phyloP scores from a whole-genome alignment of 2,113 vertebrate species.

The Leuciscus idus region DNA sequence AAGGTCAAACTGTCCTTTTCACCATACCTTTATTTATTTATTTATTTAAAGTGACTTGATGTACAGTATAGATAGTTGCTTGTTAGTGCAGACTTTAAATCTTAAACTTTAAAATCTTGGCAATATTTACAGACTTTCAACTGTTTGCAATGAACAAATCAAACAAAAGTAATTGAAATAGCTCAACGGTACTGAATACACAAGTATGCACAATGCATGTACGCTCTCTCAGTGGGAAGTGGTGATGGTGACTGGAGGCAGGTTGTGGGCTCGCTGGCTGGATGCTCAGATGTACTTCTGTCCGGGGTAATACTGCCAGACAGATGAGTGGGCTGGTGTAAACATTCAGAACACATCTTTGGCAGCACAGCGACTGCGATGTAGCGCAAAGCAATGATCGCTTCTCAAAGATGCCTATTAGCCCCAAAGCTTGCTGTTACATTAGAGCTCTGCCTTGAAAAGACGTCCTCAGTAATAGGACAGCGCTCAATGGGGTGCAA shows the following conservation, averaged over 20 bases:
- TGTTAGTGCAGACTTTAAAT: neutral
- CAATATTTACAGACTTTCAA: no score
- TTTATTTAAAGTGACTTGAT: neutral
- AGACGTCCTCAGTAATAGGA: conserved; percentile 44
- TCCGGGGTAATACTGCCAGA: conserved; percentile 67
- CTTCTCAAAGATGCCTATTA: conserved; percentile 47
- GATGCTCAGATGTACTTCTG: conserved; percentile 56
- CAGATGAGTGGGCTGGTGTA: conserved; percentile 58
- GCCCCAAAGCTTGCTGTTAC: conserved; percentile 22
- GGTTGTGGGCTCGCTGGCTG: conserved; percentile 23
- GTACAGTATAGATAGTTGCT: neutral
- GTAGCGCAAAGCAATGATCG: conserved; percentile 29
- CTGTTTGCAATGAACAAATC: no score
- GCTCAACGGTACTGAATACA: neutral
- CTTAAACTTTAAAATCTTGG: no score
- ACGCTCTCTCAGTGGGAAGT: neutral
- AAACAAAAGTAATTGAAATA: no score
- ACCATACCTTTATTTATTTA: neutral
- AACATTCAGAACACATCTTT: conserved; percentile 69
- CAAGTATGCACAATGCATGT: neutral
- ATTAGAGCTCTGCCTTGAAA: conserved; percentile 39
- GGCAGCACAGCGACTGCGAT: conserved; percentile 54
- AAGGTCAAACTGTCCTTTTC: neutral
- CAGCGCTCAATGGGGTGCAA: conserved; percentile 44
- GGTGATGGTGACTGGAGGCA: conserved; percentile 39